Evolutionary conservation across 2,888 invertebrate species (phyloP).

Genomic region (Nomada fucata): DNA sequence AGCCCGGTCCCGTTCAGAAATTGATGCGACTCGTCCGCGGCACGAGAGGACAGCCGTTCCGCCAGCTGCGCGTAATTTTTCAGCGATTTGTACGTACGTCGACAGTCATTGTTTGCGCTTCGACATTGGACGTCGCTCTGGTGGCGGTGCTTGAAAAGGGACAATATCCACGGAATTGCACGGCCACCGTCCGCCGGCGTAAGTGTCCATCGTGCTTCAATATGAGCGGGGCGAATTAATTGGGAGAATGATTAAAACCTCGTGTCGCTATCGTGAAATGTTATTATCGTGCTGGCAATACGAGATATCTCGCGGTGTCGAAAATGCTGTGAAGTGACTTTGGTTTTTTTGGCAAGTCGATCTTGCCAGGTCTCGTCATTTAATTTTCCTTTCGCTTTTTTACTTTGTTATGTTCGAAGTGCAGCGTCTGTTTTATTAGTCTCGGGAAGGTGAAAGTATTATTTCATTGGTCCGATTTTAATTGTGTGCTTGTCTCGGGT

Average conservation of each 20-base stretch:
- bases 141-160: not conserved
- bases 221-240: not conserved
- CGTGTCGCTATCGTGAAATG: not conserved
- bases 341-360: not conserved
- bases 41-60: not conserved
- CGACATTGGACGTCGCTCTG: not conserved
- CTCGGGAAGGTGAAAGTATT: too few species aligned
- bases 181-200: not conserved
- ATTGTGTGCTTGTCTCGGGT: too few species aligned
- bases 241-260: not conserved
- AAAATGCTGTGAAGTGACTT: not conserved
- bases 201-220: not conserved
- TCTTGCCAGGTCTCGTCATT: not conserved
- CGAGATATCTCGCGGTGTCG: not conserved
- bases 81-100: conserved; percentile 20
- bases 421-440: not conserved
- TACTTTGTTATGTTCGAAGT: not conserved
- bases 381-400: not conserved
- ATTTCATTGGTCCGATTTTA: too few species aligned
- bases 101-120: conserved; percentile 19
- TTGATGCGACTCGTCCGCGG: conserved; percentile 39
- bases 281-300: not conserved
- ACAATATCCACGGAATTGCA: conserved; percentile 5
- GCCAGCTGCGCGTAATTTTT: conserved; percentile 31
- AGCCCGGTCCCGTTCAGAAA: conserved; percentile 25